Conservation (phyloP, 2,888 invertebrate species). For the Bedellia somnulentella region DNA sequence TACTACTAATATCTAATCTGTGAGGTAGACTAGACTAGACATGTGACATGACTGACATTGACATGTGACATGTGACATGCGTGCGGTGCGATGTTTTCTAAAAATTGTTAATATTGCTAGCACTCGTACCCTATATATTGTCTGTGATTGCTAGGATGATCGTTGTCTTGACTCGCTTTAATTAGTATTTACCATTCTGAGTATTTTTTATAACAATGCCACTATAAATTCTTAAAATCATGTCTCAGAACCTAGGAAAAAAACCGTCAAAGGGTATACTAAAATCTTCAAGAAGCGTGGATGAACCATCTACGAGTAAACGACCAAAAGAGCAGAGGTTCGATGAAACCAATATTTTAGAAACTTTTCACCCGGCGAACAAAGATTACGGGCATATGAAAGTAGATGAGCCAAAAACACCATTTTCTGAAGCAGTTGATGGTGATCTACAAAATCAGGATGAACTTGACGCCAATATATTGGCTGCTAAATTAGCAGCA, state of each 20-base stretch:
- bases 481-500: slow-evolving; percentile 72
- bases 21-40: no score
- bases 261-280: slow-evolving; percentile 88
- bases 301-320: slow-evolving; percentile 56
- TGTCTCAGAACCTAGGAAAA: slow-evolving; percentile 81
- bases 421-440: slow-evolving; percentile 67
- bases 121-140: no score
- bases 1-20: no score
- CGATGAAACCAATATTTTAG: slow-evolving; percentile 98
- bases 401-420: slow-evolving; percentile 95
- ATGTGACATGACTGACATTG: no score
- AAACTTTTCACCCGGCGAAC: slow-evolving; percentile 95
- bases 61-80: no score
- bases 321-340: slow-evolving; percentile 75
- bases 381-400: slow-evolving; percentile 99
- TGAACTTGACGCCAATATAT: slow-evolving; percentile 68
- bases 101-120: no score
- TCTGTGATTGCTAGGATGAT: no score
- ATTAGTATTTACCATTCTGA: no score
- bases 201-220: no score
- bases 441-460: slow-evolving; percentile 61
- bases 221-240: slow-evolving; percentile 15
- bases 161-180: no score
- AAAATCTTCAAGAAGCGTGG: slow-evolving; percentile 90
- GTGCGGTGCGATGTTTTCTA: no score